Conservation (phyloP, 2,797 vertebrate genomes). For the Martes flavigula region DNA sequence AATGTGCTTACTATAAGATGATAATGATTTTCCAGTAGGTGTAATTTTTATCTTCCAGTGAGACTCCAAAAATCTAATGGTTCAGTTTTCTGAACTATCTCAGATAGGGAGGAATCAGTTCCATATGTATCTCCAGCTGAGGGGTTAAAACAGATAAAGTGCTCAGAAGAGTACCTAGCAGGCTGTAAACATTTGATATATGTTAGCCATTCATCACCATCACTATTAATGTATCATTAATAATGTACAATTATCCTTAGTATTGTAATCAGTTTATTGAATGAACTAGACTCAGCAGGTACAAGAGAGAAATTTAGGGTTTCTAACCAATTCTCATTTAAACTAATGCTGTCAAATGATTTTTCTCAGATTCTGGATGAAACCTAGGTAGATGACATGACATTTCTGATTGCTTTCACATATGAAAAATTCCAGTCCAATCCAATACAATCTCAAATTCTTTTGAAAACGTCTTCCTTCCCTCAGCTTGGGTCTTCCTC, state of each 20-base stretch:
- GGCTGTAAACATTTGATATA: constrained; percentile 6
- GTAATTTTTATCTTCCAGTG: not conserved
- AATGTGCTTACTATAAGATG: not conserved
- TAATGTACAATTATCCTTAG: constrained; percentile 45
- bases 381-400: not conserved
- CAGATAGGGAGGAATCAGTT: not conserved
- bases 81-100: not conserved
- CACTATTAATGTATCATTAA: constrained; percentile 36
- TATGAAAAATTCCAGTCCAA: constrained; percentile 17
- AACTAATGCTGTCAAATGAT: not conserved
- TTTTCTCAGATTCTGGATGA: constrained; percentile 8
- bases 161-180: not conserved
- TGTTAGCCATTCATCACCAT: constrained; percentile 42
- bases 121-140: not conserved
- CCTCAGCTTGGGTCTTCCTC: not conserved
- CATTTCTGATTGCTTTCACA: constrained; percentile 28
- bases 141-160: constrained; percentile 3
- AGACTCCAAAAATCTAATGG: not conserved
- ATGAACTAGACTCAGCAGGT: not conserved
- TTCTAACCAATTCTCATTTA: constrained; percentile 35
- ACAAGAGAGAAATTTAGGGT: not conserved
- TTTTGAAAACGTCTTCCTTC: not conserved
- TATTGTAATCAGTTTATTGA: constrained; percentile 13
- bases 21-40: not conserved
- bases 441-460: not conserved